phyloP scores from a whole-genome alignment of 2,888 invertebrate species.

The Drosophila heteroneura region DNA sequence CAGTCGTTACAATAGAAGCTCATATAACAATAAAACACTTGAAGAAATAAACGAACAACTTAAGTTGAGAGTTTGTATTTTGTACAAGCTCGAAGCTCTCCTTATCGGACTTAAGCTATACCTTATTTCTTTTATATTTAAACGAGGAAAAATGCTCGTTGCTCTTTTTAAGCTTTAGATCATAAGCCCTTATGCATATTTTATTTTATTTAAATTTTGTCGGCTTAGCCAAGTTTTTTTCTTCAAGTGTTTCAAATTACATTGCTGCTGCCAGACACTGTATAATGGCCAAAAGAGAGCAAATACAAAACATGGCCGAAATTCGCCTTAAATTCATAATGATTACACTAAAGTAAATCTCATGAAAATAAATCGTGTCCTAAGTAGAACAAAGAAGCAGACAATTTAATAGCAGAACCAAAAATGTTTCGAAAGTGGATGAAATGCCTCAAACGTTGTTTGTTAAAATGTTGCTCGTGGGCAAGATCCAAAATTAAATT shows the following conservation, averaged over 20 bases:
- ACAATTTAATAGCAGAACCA: slow-evolving; percentile 13
- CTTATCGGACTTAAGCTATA: not conserved
- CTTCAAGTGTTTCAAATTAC: slow-evolving; percentile 41
- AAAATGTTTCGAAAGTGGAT: not conserved
- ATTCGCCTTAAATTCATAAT: slow-evolving; percentile 35
- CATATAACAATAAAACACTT: slow-evolving; percentile 27
- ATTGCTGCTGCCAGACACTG: slow-evolving; percentile 20
- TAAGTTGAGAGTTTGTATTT: not conserved
- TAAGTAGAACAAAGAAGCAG: slow-evolving; percentile 12
- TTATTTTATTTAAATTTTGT: not conserved
- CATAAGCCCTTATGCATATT: not conserved
- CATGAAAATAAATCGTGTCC: slow-evolving; percentile 18
- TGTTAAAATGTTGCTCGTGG: not conserved
- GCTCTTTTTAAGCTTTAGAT: not conserved
- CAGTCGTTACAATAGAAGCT: slow-evolving; percentile 19
- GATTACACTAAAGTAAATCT: slow-evolving; percentile 10
- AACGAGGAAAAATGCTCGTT: not conserved
- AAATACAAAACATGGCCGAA: slow-evolving; percentile 30
- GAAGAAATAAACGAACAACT: slow-evolving; percentile 6
- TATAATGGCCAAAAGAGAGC: slow-evolving; percentile 12
- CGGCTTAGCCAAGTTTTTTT: slow-evolving; percentile 5
- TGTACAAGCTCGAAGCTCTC: not conserved
- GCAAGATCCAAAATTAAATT: not conserved
- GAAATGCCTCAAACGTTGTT: not conserved
- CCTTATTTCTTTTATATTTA: not conserved